These are phyloP conservation scores for Noctua janthe DNA, from an alignment of 2,888 invertebrate species.

Conservation along the genomic window DNA sequence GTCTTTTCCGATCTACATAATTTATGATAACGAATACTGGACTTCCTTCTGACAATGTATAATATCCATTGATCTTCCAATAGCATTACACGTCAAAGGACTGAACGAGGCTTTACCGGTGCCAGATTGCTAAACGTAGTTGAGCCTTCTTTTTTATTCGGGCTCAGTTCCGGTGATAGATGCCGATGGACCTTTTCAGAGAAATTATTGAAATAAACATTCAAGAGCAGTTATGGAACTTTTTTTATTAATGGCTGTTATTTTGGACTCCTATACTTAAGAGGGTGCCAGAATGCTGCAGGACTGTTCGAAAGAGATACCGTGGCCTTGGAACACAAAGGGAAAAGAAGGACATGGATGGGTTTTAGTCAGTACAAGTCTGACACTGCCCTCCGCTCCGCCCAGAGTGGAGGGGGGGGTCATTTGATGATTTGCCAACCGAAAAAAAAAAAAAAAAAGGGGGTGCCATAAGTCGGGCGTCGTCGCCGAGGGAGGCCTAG, in stretches of 20 bases:
- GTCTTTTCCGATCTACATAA: conserved; percentile 49
- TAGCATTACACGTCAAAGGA: conserved; percentile 39
- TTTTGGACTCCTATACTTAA: background rate
- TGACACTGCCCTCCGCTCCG: no score
- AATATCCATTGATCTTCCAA: conserved; percentile 56
- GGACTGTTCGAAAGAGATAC: no score
- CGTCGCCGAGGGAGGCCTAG: no score
- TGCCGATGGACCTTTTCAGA: background rate
- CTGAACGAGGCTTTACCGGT: conserved; percentile 17
- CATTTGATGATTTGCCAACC: no score
- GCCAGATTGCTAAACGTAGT: conserved; percentile 8
- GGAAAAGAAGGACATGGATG: no score
- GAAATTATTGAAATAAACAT: background rate
- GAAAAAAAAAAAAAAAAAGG: no score
- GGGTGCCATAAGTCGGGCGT: no score
- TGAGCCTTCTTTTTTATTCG: background rate
- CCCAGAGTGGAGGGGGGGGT: no score
- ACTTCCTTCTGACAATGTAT: conserved; percentile 60
- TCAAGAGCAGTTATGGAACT: no score
- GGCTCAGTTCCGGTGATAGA: background rate
- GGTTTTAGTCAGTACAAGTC: no score
- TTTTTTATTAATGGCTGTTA: background rate
- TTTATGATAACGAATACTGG: conserved; percentile 64
- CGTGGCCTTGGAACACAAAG: no score
- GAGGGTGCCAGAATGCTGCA: no score